Evolutionary conservation across 2,113 vertebrate genomes (phyloP).

Genomic region (Sphyrna mokarran): DNA sequence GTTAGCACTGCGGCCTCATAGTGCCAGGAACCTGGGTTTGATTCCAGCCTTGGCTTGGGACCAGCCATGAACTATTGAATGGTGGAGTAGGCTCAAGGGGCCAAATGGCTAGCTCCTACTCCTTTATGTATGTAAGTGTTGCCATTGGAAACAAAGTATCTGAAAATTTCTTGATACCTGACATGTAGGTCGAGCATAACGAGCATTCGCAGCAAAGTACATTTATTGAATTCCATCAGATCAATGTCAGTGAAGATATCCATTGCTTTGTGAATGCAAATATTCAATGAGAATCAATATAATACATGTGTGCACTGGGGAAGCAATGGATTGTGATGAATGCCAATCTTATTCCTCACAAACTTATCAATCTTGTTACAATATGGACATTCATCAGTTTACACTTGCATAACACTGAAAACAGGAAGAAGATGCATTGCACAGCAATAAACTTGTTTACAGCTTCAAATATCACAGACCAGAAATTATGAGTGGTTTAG

Average conservation of each 20-base stretch:
- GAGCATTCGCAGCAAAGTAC: neutral
- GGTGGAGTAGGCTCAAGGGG: too few relatives aligned
- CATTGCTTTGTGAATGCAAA: neutral
- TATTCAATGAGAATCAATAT: neutral
- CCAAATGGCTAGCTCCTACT: too few relatives aligned
- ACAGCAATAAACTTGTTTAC: neutral
- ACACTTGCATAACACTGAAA: neutral
- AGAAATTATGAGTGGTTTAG: neutral
- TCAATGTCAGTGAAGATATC: neutral
- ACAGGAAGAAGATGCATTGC: neutral
- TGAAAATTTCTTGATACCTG: neutral
- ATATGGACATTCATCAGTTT: neutral
- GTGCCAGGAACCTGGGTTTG: too few relatives aligned
- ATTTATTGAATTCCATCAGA: neutral
- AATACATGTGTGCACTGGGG: neutral
- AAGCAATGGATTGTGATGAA: neutral
- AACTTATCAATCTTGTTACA: neutral
- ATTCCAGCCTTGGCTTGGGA: too few relatives aligned
- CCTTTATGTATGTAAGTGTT: too few relatives aligned
- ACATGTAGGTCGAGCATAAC: neutral
- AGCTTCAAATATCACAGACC: neutral
- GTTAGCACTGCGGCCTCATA: too few relatives aligned
- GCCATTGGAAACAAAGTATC: too few relatives aligned
- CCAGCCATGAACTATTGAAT: too few relatives aligned
- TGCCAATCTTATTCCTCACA: neutral